Percentiles rank a stretch among this genome's conserved stretches.
Conservation (phyloP, 1,140 invertebrate genomes). For the Drosophila auraria region DNA sequence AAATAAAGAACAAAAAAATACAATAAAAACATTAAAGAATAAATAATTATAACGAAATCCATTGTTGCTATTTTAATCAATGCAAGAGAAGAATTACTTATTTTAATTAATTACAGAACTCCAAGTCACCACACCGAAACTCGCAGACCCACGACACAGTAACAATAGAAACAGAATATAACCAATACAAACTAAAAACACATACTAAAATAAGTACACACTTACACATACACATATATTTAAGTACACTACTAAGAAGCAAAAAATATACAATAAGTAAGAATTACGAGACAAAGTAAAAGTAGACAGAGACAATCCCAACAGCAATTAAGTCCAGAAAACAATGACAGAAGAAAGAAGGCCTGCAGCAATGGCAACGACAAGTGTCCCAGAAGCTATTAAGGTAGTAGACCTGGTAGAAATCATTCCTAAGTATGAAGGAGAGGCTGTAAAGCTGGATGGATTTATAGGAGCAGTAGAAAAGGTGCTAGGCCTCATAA, state of each 20-base stretch:
- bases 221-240: too few species aligned
- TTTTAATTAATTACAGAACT: neutral
- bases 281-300: neutral
- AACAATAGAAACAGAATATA: neutral
- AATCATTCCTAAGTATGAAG: too few species aligned
- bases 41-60: too few species aligned
- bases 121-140: conserved; percentile 1
- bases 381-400: neutral
- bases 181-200: neutral
- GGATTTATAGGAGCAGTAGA: too few species aligned
- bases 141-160: neutral
- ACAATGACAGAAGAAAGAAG: neutral
- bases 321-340: neutral
- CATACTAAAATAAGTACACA: too few species aligned
- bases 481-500: too few species aligned
- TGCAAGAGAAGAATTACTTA: too few species aligned
- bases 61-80: too few species aligned
- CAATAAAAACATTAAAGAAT: neutral
- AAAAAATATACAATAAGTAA: neutral
- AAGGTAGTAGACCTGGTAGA: too few species aligned
- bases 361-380: neutral
- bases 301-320: neutral
- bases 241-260: neutral
- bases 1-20: neutral
- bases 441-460: too few species aligned